Percentiles rank a stretch among this genome's conserved stretches.
Conservation (phyloP, 2,888 invertebrate species). For the Netelia inedita region DNA sequence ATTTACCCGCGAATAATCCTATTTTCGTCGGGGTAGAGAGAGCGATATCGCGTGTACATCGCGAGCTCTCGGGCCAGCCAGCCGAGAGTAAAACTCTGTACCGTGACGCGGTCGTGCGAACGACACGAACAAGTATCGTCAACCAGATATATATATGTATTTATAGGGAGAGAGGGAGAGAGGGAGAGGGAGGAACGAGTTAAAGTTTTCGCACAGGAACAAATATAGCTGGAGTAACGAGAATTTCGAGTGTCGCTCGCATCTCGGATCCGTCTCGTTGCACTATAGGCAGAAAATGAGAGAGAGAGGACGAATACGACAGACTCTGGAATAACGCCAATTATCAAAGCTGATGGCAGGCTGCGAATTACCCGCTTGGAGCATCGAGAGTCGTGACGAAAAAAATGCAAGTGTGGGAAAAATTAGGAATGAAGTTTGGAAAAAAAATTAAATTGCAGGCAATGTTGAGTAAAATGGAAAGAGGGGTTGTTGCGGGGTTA, state of each 20-base stretch:
- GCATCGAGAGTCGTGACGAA: constrained; percentile 6
- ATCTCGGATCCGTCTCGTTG: constrained; percentile 56
- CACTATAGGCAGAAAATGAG: constrained; percentile 44
- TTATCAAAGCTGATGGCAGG: constrained; percentile 65
- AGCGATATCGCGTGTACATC: constrained; percentile 54
- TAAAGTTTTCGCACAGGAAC: constrained; percentile 59
- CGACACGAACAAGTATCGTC: constrained; percentile 54
- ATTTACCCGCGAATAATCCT: constrained; percentile 59
- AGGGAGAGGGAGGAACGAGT: constrained; percentile 6
- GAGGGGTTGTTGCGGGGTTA: too few relatives aligned
- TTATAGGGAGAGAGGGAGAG: neutral
- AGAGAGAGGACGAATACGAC: constrained; percentile 67
- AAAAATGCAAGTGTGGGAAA: constrained; percentile 3
- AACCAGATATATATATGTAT: neutral
- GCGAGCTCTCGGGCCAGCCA: constrained; percentile 28
- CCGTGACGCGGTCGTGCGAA: constrained; percentile 38
- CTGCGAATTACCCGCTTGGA: constrained; percentile 70
- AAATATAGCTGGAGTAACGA: constrained; percentile 79
- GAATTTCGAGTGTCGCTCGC: constrained; percentile 46
- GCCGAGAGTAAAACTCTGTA: constrained; percentile 50
- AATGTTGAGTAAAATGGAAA: too few relatives aligned
- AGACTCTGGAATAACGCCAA: constrained; percentile 76
- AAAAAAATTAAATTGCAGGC: too few relatives aligned
- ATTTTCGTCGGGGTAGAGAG: constrained; percentile 58
- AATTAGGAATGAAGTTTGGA: too few relatives aligned